Evolutionary conservation across 1,140 invertebrate genomes (phyloP).

Genomic region (Anoplophora glabripennis): DNA sequence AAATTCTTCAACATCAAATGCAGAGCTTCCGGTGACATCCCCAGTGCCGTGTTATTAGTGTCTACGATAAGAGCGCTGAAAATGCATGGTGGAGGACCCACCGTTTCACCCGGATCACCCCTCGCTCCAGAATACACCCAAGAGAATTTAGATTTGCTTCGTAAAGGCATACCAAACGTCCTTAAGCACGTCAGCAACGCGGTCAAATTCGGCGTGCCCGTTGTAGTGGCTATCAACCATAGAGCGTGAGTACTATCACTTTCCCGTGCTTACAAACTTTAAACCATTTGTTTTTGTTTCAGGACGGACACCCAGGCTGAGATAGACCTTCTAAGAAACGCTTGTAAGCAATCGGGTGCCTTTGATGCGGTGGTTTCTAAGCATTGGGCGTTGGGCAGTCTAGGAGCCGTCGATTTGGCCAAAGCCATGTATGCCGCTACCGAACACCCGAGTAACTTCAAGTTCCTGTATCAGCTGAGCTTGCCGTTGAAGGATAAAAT

Average conservation of each 20-base stretch:
- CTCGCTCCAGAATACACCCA: slow-evolving; percentile 80
- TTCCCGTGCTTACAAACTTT: neutral
- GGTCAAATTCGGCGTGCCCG: slow-evolving; percentile 84
- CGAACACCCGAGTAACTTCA: slow-evolving; percentile 59
- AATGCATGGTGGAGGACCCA: slow-evolving; percentile 96
- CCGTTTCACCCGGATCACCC: slow-evolving; percentile 80
- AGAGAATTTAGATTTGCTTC: slow-evolving; percentile 88
- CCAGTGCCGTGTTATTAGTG: slow-evolving; percentile 91
- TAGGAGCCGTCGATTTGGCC: slow-evolving; percentile 81
- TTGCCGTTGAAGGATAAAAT: slow-evolving; percentile 86
- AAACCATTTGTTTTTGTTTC: slow-evolving; percentile 7
- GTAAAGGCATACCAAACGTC: slow-evolving; percentile 86
- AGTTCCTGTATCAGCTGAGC: slow-evolving; percentile 83
- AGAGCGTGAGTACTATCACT: slow-evolving; percentile 64
- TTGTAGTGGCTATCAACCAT: slow-evolving; percentile 92
- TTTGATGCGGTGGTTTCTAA: slow-evolving; percentile 81
- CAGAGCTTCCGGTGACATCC: slow-evolving; percentile 80
- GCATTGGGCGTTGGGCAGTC: slow-evolving; percentile 90
- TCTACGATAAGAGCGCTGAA: slow-evolving; percentile 93
- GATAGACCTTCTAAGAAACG: slow-evolving; percentile 74
- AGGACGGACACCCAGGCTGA: slow-evolving; percentile 83
- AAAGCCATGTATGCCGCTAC: slow-evolving; percentile 82
- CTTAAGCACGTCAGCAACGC: slow-evolving; percentile 94
- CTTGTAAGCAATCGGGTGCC: slow-evolving; percentile 74
- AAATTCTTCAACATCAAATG: slow-evolving; percentile 99